These are phyloP conservation scores for Pollenia angustigena DNA, from an alignment of 2,888 invertebrate genomes.

Conservation along the genomic window DNA sequence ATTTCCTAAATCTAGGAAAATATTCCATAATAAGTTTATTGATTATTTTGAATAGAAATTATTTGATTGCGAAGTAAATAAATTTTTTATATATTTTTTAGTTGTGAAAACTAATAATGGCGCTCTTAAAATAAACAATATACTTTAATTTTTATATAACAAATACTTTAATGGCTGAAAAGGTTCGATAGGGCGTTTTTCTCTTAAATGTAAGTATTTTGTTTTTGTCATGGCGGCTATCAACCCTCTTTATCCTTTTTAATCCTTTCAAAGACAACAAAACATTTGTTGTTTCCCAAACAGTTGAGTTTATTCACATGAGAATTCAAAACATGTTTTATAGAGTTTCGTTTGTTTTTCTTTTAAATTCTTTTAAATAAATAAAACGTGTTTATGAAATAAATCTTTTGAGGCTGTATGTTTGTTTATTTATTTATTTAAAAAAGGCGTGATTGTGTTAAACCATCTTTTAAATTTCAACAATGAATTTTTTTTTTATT, in stretches of 20 bases:
- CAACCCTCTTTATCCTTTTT: constrained; percentile 10
- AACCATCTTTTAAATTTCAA: constrained; percentile 15
- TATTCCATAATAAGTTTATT: constrained; percentile 15
- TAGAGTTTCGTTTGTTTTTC: constrained; percentile 6
- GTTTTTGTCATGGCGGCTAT: constrained; percentile 26
- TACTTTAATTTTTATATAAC: constrained; percentile 13
- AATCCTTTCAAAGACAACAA: constrained; percentile 23
- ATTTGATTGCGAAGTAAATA: constrained; percentile 31
- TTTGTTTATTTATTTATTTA: constrained; percentile 46
- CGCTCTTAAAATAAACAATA: constrained; percentile 24
- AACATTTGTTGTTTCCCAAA: constrained; percentile 42
- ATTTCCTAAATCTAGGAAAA: not conserved
- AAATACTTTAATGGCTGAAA: constrained; percentile 3
- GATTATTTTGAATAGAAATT: constrained; percentile 4
- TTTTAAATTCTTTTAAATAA: not conserved
- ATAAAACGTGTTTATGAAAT: constrained; percentile 26
- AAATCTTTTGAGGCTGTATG: not conserved
- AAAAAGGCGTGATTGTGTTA: constrained; percentile 52
- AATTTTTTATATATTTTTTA: constrained; percentile 39
- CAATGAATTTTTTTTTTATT: not conserved
- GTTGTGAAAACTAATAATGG: constrained; percentile 46
- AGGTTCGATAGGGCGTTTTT: constrained; percentile 32
- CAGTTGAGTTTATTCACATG: constrained; percentile 61
- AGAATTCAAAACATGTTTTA: constrained; percentile 35
- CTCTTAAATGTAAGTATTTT: not conserved